Evolutionary conservation across 2,113 vertebrate species (phyloP).

Genomic region (Dicaeum eximium): DNA sequence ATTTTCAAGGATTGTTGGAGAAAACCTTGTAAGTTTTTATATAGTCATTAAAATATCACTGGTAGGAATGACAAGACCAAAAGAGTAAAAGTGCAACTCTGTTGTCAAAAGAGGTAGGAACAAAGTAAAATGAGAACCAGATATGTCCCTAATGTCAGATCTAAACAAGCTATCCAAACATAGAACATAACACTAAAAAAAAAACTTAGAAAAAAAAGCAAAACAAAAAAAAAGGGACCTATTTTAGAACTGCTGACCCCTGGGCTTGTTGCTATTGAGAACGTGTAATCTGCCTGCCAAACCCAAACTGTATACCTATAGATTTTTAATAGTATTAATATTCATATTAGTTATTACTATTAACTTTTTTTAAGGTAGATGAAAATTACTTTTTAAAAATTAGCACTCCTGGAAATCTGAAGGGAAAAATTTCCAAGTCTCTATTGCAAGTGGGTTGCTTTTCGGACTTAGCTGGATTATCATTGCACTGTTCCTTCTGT

Average conservation of each 20-base stretch:
- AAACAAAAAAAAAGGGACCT: not conserved
- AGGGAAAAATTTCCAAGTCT: not conserved
- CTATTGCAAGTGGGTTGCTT: not conserved
- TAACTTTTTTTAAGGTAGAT: not conserved
- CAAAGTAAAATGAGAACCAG: not conserved
- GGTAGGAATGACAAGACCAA: not conserved
- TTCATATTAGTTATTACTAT: too few species aligned
- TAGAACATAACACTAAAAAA: not conserved
- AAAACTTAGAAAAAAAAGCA: not conserved
- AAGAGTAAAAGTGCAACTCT: not conserved
- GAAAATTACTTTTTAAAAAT: not conserved
- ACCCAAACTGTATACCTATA: not conserved
- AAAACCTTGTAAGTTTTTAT: not conserved
- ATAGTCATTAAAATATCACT: not conserved
- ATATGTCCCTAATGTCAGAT: not conserved
- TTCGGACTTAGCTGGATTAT: not conserved
- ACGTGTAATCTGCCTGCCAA: not conserved
- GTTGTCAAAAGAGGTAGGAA: not conserved
- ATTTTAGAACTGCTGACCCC: not conserved
- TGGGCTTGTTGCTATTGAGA: not conserved
- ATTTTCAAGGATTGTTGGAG: not conserved
- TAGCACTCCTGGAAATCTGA: not conserved
- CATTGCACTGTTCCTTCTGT: not conserved
- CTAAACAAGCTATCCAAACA: not conserved
- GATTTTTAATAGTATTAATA: too few species aligned